Percentiles rank a stretch among this genome's conserved stretches.
These are phyloP conservation scores for Parotocinclus haroldoi DNA, from an alignment of 2,797 vertebrate species.

Conservation along the genomic window DNA sequence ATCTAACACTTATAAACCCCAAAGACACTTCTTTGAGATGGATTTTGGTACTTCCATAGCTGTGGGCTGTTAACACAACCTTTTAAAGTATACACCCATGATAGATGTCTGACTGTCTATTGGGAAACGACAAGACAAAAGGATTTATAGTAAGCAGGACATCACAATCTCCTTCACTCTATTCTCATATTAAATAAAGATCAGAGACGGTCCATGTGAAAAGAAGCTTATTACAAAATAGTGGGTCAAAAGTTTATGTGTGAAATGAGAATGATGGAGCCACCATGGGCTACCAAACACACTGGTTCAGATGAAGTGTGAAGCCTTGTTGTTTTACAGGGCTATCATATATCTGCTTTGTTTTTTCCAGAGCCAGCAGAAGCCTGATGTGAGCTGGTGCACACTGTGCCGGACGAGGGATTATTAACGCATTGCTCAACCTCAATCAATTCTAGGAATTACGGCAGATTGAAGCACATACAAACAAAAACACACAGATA, in stretches of 20 bases:
- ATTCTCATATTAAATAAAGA: conserved; percentile 23
- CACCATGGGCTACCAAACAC: neutral
- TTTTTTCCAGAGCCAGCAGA: conserved; percentile 2
- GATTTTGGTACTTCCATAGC: conserved; percentile 20
- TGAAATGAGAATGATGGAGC: neutral
- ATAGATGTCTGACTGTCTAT: conserved; percentile 39
- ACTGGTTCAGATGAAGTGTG: neutral
- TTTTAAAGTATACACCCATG: conserved; percentile 13
- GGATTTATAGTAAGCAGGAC: conserved; percentile 35
- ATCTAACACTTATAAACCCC: conserved; percentile 15
- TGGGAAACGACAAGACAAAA: conserved; percentile 36
- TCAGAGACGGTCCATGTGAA: conserved; percentile 1
- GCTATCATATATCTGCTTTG: conserved; percentile 6
- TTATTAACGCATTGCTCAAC: neutral
- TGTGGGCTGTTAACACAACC: conserved; percentile 18
- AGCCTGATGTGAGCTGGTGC: neutral
- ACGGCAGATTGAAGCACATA: no score
- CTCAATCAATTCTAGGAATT: conserved; percentile 11
- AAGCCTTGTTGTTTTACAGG: conserved; percentile 2
- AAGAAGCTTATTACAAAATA: conserved; percentile 12
- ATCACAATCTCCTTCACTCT: conserved; percentile 5
- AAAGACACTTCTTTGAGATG: conserved; percentile 1
- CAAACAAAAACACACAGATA: neutral
- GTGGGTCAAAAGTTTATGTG: conserved; percentile 26
- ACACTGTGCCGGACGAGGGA: conserved; percentile 1